Percentiles rank a stretch among this genome's conserved stretches.
Evolutionary conservation across 2,797 vertebrate species (phyloP).

Genomic region (Brachyrhaphis roseni): DNA sequence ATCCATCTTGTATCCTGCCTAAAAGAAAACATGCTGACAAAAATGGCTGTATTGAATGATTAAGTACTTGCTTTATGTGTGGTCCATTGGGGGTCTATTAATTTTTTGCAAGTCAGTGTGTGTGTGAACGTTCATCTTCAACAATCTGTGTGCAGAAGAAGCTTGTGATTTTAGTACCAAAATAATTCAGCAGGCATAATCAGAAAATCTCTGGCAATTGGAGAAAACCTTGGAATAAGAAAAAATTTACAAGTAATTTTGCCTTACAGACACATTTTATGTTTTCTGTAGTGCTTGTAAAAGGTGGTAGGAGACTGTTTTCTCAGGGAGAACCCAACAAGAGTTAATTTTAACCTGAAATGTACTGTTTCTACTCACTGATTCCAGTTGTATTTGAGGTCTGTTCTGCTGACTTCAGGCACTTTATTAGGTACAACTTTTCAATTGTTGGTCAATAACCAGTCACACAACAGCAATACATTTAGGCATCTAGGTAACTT

Average conservation of each 20-base stretch:
- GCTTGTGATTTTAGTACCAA: slow-evolving; percentile 37
- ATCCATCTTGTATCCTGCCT: slow-evolving; percentile 23
- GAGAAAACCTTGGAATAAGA: slow-evolving; percentile 33
- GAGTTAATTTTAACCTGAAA: background rate
- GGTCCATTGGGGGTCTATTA: slow-evolving; percentile 3
- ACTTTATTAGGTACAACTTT: background rate
- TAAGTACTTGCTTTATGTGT: slow-evolving; percentile 17
- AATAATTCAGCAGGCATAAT: slow-evolving; percentile 30
- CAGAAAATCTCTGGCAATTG: slow-evolving; percentile 28
- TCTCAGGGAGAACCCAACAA: background rate
- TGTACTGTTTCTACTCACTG: background rate
- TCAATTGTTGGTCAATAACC: background rate
- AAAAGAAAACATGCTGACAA: slow-evolving; percentile 33
- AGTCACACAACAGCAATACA: background rate
- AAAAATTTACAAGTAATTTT: background rate
- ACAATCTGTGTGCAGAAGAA: slow-evolving; percentile 35
- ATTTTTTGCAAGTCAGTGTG: background rate
- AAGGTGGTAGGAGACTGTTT: background rate
- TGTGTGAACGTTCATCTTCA: slow-evolving; percentile 5
- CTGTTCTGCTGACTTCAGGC: background rate
- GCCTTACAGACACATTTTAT: background rate
- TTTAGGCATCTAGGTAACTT: background rate
- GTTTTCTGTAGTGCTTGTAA: background rate
- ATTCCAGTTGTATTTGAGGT: background rate
- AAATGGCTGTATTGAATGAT: slow-evolving; percentile 8